A percentile compares a stretch with the other conserved stretches of the same genome.
Evolutionary conservation across 2,888 invertebrate species (phyloP).

Genomic region (Smittia aterrima): DNA sequence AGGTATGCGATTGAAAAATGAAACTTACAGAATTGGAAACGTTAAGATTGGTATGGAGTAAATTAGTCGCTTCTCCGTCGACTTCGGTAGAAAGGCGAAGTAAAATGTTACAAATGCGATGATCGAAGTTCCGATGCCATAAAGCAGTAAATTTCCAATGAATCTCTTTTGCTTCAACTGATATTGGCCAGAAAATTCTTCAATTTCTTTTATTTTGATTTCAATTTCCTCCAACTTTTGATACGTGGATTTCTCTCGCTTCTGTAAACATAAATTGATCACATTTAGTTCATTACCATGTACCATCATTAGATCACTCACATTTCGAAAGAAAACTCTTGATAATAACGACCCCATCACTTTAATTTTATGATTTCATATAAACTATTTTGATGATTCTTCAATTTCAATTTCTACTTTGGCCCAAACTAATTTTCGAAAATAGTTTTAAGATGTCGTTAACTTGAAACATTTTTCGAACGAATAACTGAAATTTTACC

Average conservation of each 20-base stretch:
- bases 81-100: conserved; percentile 75
- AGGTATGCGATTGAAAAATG: not conserved
- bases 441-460: no score
- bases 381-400: not conserved
- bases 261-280: conserved; percentile 48
- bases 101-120: conserved; percentile 72
- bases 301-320: not conserved
- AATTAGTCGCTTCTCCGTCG: conserved; percentile 69
- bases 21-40: conserved; percentile 80
- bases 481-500: no score
- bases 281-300: no score
- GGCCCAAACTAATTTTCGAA: not conserved
- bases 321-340: conserved; percentile 20
- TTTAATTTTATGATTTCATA: not conserved
- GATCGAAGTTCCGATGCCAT: conserved; percentile 69
- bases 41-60: conserved; percentile 76
- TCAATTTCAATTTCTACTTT: not conserved
- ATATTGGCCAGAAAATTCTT: conserved; percentile 75
- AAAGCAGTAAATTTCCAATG: conserved; percentile 71
- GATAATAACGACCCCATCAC: conserved; percentile 28
- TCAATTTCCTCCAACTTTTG: conserved; percentile 69
- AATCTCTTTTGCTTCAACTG: conserved; percentile 78
- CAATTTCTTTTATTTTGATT: conserved; percentile 75
- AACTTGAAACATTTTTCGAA: no score
- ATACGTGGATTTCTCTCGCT: conserved; percentile 55